Evolutionary conservation across 2,888 invertebrate species (phyloP).

Genomic region (Rotaria magnacalcarata): DNA sequence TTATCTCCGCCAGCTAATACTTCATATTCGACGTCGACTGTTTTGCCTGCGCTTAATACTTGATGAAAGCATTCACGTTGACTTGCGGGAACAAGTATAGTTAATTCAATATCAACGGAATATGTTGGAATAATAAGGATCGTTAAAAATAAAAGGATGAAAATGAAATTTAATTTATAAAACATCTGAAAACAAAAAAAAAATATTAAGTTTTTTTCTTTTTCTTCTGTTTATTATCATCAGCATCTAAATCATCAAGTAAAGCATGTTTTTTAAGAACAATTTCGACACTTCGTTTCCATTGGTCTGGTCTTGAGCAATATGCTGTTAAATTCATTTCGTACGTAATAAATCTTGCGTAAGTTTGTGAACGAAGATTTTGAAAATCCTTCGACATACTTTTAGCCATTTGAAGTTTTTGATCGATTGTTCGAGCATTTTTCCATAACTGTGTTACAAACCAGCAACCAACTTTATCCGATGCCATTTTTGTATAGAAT

Average conservation of each 20-base stretch:
- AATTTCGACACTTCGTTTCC: constrained; percentile 4
- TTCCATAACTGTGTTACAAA: constrained; percentile 2
- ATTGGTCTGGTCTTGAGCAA: constrained; percentile 11
- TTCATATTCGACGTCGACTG: constrained; percentile 40
- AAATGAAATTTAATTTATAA: background rate
- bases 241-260: background rate
- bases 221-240: background rate
- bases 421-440: background rate
- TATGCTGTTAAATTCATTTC: constrained; percentile 25
- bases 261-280: background rate
- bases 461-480: constrained; percentile 16
- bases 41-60: constrained; percentile 26
- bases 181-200: background rate
- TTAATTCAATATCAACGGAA: constrained; percentile 37
- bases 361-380: background rate
- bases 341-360: constrained; percentile 12
- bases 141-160: constrained; percentile 1
- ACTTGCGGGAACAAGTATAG: constrained; percentile 37
- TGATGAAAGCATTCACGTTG: constrained; percentile 46
- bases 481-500: constrained; percentile 2
- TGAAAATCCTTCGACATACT: constrained; percentile 1
- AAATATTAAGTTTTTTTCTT: background rate
- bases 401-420: constrained; percentile 14
- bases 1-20: constrained; percentile 42
- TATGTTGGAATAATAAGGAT: background rate